These are phyloP conservation scores for Nebria salina DNA, from an alignment of 2,888 invertebrate species.

Conservation along the genomic window DNA sequence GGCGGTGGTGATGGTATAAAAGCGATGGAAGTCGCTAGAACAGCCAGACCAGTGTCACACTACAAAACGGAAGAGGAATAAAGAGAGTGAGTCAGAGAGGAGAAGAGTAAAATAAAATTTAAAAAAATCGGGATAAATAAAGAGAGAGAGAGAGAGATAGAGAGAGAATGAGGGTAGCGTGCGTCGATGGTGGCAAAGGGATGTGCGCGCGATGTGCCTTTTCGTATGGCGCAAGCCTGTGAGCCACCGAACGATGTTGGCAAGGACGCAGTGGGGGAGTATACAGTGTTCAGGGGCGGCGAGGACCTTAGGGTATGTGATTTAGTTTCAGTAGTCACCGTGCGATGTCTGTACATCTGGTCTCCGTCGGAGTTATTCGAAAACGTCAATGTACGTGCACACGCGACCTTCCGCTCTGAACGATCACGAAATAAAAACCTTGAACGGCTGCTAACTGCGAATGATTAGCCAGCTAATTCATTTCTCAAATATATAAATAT, in stretches of 20 bases:
- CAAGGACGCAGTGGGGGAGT: constrained; percentile 33
- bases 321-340: constrained; percentile 59
- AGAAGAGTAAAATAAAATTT: background rate
- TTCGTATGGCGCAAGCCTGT: constrained; percentile 59
- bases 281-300: constrained; percentile 58
- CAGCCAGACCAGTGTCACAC: background rate
- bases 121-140: background rate
- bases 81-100: background rate
- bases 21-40: background rate
- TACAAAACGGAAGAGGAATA: constrained; percentile 1
- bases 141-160: background rate
- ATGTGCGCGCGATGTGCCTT: constrained; percentile 56
- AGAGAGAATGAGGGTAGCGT: background rate
- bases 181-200: constrained; percentile 45
- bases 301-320: constrained; percentile 60
- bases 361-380: constrained; percentile 47
- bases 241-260: constrained; percentile 30
- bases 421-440: constrained; percentile 39
- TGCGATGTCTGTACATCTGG: constrained; percentile 56
- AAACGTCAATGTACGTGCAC: constrained; percentile 54
- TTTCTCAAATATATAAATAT: background rate
- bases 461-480: background rate
- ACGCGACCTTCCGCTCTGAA: constrained; percentile 50
- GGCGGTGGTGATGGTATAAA: background rate
- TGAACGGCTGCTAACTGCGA: background rate